Evolutionary conservation across 2,113 vertebrate genomes (phyloP).

Genomic region (Pachypanchax playfairii): DNA sequence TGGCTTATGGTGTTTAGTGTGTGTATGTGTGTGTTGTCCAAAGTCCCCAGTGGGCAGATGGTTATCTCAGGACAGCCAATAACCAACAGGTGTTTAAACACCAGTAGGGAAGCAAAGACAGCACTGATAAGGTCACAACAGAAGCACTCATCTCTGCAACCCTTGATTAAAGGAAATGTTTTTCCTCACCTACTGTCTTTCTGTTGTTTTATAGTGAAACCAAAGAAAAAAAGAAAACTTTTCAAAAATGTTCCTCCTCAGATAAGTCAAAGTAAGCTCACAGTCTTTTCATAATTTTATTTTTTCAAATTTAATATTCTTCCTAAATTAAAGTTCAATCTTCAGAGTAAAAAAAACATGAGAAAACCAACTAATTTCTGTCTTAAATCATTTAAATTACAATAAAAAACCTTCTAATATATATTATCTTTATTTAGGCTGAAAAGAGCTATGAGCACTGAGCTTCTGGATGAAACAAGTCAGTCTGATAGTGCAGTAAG

Average conservation of each 20-base stretch:
- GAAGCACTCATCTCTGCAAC: constrained; percentile 6
- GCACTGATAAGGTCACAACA: constrained; percentile 49
- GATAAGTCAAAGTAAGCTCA: constrained; percentile 89
- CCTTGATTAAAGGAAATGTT: constrained; percentile 10
- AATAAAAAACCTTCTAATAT: constrained; percentile 15
- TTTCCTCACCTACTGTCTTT: constrained; percentile 14
- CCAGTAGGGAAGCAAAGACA: constrained; percentile 36
- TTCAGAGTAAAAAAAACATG: neutral
- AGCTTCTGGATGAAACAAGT: constrained; percentile 61
- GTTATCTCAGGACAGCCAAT: constrained; percentile 63
- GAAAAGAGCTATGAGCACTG: constrained; percentile 60
- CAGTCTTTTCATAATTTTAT: constrained; percentile 9
- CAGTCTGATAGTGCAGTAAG: constrained; percentile 55
- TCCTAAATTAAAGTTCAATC: neutral
- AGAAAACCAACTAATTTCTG: neutral
- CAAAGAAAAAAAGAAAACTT: constrained; percentile 86
- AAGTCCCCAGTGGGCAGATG: constrained; percentile 57
- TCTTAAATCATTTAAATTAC: no score
- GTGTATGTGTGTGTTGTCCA: constrained; percentile 34
- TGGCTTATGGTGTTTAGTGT: constrained; percentile 26
- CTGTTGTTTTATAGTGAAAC: constrained; percentile 78
- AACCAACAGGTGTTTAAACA: constrained; percentile 72
- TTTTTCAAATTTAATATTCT: constrained; percentile 13
- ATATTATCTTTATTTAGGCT: constrained; percentile 50
- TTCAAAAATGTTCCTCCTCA: constrained; percentile 73